Base-by-base conservation (phyloP, 1,140 invertebrate genomes). In the Trichogramma pretiosum region DNA sequence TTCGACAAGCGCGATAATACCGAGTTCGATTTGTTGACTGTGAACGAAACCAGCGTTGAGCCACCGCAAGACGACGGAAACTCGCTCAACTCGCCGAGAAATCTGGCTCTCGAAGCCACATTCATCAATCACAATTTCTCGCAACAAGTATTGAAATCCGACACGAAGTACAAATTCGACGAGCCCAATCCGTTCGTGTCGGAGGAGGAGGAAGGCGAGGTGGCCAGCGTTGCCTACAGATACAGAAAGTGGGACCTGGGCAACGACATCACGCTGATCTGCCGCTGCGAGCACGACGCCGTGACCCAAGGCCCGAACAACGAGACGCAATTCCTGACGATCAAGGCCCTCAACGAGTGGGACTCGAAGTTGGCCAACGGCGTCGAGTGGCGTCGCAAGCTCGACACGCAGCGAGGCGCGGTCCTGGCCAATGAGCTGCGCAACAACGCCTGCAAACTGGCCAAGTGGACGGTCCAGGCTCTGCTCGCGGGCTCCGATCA, bases 61-160 rank as follows among this genome's bases (percentile, higher is more conserved):
- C 94, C 95, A 7, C 97, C 96, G 0, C 87, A 92, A 37, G 92
- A 95, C 61, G 97, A 99, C 62, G 88, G 87, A 37, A 91, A 84
- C 61, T 89, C 88, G 21, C 80, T 98, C 47, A 99, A 99, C 67
- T 93, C 93, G 0, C 94, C 95, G 0, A 80, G 89, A 40, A 98
- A 97, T 72, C 74, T 99, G 41, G 93, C 94, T 1, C 77, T 98
- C 3, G 97, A 99, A 71, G 97, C 97, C 0, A 98, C 96, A 1
- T 98, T 96, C 62, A 98, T 99, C 58, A 99, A 99, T 72, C 95
- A 99, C 64, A 99, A 98, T 68, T 99, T 99, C 70, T 95, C 93
- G 35, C 95, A 99, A 59, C 97, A 99, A 79, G 92, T 93, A 1
- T 26, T 72, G 0, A 72, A 72, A 46, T 69, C 71, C 0, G 93